Evolutionary conservation across 2,797 vertebrate species (phyloP).

Genomic region (Ispidina lecontei): DNA sequence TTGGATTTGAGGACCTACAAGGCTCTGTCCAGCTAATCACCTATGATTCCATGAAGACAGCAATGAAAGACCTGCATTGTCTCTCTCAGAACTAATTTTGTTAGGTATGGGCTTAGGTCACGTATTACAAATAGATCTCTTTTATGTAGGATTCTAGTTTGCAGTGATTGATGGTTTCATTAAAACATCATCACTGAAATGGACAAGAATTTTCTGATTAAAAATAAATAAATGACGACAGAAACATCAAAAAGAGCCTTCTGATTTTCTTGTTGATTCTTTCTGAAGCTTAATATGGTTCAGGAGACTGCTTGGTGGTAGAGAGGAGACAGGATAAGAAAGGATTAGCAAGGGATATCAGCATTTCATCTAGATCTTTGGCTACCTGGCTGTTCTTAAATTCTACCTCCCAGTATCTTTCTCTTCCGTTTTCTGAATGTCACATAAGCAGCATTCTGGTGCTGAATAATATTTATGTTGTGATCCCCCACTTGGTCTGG

Average conservation of each 20-base stretch:
- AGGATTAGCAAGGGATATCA: slow-evolving; percentile 46
- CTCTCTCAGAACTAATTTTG: slow-evolving; percentile 26
- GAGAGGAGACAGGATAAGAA: slow-evolving; percentile 6
- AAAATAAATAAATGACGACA: slow-evolving; percentile 65
- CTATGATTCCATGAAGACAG: slow-evolving; percentile 39
- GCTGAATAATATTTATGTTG: not conserved
- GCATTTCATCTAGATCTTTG: slow-evolving; percentile 17
- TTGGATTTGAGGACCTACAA: slow-evolving; percentile 8
- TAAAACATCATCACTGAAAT: slow-evolving; percentile 18
- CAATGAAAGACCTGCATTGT: slow-evolving; percentile 61
- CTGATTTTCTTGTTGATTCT: slow-evolving; percentile 8
- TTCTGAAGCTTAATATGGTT: not conserved
- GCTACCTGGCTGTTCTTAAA: not conserved
- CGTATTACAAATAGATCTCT: slow-evolving; percentile 51
- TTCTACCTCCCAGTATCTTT: not conserved
- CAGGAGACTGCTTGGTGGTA: slow-evolving; percentile 5
- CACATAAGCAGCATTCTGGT: not conserved
- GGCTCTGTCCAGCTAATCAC: slow-evolving; percentile 56
- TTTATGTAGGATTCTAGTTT: slow-evolving; percentile 40
- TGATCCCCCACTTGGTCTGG: not conserved
- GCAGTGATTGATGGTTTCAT: slow-evolving; percentile 62
- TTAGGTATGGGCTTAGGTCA: slow-evolving; percentile 49
- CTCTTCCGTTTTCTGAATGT: not conserved
- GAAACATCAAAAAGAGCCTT: slow-evolving; percentile 17
- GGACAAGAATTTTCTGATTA: slow-evolving; percentile 34